Conservation (phyloP, 2,113 vertebrate genomes). For the Dendropsophus ebraccatus region DNA sequence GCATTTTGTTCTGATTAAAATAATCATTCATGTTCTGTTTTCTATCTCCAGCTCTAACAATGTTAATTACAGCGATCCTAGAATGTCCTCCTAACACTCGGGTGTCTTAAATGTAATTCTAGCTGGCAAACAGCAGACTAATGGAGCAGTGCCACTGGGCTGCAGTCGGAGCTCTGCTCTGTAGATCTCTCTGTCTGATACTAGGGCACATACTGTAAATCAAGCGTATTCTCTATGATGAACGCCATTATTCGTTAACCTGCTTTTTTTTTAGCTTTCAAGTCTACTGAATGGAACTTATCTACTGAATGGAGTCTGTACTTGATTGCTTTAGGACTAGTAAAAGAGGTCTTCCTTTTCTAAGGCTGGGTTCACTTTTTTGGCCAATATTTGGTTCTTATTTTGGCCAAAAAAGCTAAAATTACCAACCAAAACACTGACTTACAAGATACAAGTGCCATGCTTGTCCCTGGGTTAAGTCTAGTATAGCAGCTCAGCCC, state of each 20-base stretch:
- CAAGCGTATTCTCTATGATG: neutral
- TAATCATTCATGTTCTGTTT: slow-evolving; percentile 51
- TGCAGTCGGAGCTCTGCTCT: neutral
- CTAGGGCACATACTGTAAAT: neutral
- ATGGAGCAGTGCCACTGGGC: neutral
- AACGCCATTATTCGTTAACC: neutral
- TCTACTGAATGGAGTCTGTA: no score
- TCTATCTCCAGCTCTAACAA: slow-evolving; percentile 32
- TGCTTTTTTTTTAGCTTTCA: no score
- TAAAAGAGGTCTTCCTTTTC: no score
- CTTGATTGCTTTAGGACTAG: neutral
- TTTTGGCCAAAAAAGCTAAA: no score
- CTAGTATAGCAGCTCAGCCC: no score
- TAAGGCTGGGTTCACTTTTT: no score
- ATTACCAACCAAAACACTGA: no score
- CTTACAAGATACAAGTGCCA: no score
- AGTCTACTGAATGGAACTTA: no score
- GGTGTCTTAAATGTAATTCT: slow-evolving; percentile 6
- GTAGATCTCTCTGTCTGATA: slow-evolving; percentile 2
- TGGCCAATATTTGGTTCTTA: no score
- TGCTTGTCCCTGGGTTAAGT: no score
- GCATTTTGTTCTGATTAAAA: slow-evolving; percentile 33
- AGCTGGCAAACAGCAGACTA: slow-evolving; percentile 11
- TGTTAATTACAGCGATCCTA: slow-evolving; percentile 15
- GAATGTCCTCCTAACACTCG: slow-evolving; percentile 8